Percentiles rank a stretch among this genome's conserved stretches.
Conservation (phyloP, 2,113 vertebrate genomes). For the Urocolius indicus region DNA sequence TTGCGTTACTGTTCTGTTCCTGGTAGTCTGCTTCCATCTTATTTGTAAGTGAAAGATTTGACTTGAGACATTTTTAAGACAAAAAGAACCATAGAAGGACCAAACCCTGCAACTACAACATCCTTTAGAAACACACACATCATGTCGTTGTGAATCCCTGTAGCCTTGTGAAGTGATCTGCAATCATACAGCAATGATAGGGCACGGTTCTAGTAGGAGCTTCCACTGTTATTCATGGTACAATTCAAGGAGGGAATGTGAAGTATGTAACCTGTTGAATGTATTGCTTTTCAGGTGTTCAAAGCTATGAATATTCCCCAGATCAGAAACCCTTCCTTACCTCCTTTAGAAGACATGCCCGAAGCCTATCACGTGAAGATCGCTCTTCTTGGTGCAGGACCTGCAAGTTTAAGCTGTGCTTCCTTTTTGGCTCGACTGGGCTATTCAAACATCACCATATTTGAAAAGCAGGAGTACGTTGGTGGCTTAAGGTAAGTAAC, state of each 20-base stretch:
- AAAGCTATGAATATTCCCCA: conserved; percentile 87
- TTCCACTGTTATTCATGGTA: not conserved
- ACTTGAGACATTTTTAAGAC: not conserved
- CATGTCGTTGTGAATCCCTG: not conserved
- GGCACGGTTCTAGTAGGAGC: not conserved
- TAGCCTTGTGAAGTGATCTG: not conserved
- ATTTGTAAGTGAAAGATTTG: not conserved
- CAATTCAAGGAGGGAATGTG: not conserved
- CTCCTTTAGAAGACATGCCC: conserved; percentile 75
- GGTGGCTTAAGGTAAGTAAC: conserved; percentile 89
- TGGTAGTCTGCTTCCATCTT: not conserved
- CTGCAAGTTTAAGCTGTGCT: conserved; percentile 87
- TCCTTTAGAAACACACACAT: not conserved
- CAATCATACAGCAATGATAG: not conserved
- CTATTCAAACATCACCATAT: conserved; percentile 85
- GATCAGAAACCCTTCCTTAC: conserved; percentile 79
- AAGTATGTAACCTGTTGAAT: conserved; percentile 15
- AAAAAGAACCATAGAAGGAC: not conserved
- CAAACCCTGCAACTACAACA: not conserved
- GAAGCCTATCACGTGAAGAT: conserved; percentile 81
- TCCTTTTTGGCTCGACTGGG: conserved; percentile 86
- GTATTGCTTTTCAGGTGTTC: conserved; percentile 80
- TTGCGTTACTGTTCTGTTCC: not conserved
- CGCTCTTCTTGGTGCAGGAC: conserved; percentile 86
- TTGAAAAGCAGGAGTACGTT: conserved; percentile 83